These are phyloP conservation scores for chimpanzee (Pan troglodytes) DNA, from an alignment of 2,113 vertebrate genomes.

Conservation along the genomic window NHGRI_mPanTro3-v2.1_pri NC_072398.2:164432001-164432500, in stretches of 20 bases:
- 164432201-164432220: neutral
- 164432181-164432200: neutral
- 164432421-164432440: neutral
- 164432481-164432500: neutral
- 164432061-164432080: neutral
- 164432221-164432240: neutral
- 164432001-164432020: neutral
- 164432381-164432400: neutral
- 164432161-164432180: neutral
- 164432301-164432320: neutral
- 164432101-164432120: neutral
- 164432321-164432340: neutral
- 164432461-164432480: neutral
- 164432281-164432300: neutral
- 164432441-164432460: neutral
- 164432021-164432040: neutral
- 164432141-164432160: neutral
- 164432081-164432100: neutral
- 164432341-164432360: neutral
- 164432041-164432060: neutral
- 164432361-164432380: neutral
- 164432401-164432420: neutral
- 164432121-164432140: neutral
- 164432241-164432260: neutral
- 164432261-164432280: neutral